Evolutionary conservation across 2,113 vertebrate genomes (phyloP).

Genomic region (Pseudopodoces humilis): DNA sequence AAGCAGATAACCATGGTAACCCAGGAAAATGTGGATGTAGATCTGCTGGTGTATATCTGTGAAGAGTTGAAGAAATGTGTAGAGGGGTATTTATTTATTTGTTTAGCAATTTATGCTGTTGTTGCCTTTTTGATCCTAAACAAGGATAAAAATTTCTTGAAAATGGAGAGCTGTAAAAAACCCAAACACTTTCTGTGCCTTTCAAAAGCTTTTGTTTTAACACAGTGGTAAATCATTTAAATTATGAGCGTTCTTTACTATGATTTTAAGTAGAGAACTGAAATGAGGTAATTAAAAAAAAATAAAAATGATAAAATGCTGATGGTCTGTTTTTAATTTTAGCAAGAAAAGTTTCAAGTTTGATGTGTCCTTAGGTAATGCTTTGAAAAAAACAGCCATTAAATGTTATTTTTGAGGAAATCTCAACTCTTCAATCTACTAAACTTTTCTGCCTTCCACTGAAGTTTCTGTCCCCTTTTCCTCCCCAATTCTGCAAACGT

Average conservation of each 20-base stretch:
- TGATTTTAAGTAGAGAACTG: not conserved
- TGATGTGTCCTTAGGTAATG: not conserved
- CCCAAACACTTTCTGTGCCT: not conserved
- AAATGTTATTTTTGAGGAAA: not conserved
- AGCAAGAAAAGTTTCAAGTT: not conserved
- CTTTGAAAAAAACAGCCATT: not conserved
- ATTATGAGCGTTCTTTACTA: not conserved
- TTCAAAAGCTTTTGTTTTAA: not conserved
- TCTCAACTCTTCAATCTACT: not conserved
- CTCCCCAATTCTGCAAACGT: not conserved
- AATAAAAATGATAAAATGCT: not conserved
- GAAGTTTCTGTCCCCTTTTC: not conserved
- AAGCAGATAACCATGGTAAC: constrained; percentile 19
- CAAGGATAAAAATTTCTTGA: not conserved
- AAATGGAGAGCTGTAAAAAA: not conserved
- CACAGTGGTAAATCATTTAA: not conserved
- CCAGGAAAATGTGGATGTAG: not conserved
- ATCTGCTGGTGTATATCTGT: not conserved
- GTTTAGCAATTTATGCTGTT: not conserved
- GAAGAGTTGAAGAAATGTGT: not conserved
- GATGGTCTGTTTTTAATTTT: not conserved
- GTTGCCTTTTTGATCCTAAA: not conserved
- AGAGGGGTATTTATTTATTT: not conserved
- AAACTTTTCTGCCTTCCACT: not conserved
- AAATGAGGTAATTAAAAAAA: not conserved